Base-by-base conservation (phyloP, 2,113 vertebrate species). In the Perca schrenkii region DNA sequence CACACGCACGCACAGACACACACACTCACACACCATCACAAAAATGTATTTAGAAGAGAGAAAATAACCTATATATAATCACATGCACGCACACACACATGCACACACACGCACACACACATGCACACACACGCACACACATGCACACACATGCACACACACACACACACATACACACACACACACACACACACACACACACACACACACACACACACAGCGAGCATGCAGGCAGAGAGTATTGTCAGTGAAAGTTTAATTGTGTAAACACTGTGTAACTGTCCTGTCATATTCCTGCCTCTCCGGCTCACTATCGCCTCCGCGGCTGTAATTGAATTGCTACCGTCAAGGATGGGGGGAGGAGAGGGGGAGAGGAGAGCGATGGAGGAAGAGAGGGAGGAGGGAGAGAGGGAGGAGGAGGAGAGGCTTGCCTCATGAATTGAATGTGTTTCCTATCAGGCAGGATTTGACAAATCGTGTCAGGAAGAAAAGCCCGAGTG, bases 191-290 rank as follows among this genome's bases (percentile, higher is more conserved):
- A 72, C 36, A 56, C 43, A n/a, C 50, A 19, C 67, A 54, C 47
- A 43, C 95, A 96, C 96, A 95, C 94, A 96, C 79, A 95, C 95
- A 95, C 96, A 94, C 93, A 90, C 95, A 52, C 31, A 5, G 31
- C 60, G 17, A 31, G 14, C 3, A 40, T 34, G 52, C 96, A 60
- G 93, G 94, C 96, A 31, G 90, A 96, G 97, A 96, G 96, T 96
- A 96, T 97, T 98, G 97, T 97, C 97, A 97, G 96, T 93, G 96
- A 98, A 97, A 97, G 97, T 98, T 98, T 98, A 98, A 98, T 97
- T 98, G 97, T 97, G 98, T 98, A 98, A 98, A 98, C 97, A 98
- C 96, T 97, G 96, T 97, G 96, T 98, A 98, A 97, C 96, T 97
- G 97, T 98, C 97, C 96, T 97, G 97, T 99, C 97, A 98, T 97